Base-by-base conservation (phyloP, 2,888 invertebrate genomes). In the Trachelus troglodyta region DNA sequence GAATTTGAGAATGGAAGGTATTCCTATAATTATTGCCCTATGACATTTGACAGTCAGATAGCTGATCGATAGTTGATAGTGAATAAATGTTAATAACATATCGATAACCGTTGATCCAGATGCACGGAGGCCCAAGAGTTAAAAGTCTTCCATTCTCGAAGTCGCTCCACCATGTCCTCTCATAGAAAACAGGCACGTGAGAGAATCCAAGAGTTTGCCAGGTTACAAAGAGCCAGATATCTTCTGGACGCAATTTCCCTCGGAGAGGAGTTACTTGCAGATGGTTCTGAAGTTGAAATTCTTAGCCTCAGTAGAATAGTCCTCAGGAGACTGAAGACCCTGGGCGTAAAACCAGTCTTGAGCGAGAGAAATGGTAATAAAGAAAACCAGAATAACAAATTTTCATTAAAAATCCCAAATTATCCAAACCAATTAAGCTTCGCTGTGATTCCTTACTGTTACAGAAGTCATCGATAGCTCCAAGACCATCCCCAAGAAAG, bases 281-380 rank as follows among this genome's bases (percentile, higher is more conserved):
- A 94, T 85, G 95, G 95, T 0, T 94, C 94, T 1, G 95, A 95
- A 84, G 94, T 95, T 31, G 96, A 96, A 92, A 93, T 96, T 40
- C 92, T 96, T 1, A 94, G 94, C 30, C 94, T 96, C 77, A 93
- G 94, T 77, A 93, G 93, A 33, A 93, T 95, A 0, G 93, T 96
- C 4, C 91, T 96, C 4, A 94, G 94, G 11, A 94, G 96, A 74
- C 92, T 96, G 81, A 95, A 95, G 76, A 82, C 81, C 68, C 80
- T 90, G 15, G 89, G 88, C 1, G 86, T 87, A 4, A 31, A 34
- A 71, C 23, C 71, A 9, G 12, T 33, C 4, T 1, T 71, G 71
- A 31, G 15, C 12, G 71, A 71, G 71, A 71, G 12, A 71, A 71
- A 71, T 3, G 71, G 56, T 56, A 9, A 56, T 56, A 9, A 9